Evolutionary conservation across 2,888 invertebrate species (phyloP), one percentile per base, ranked within the genome.

Genomic region (Petrolisthes manimaculis): DNA sequence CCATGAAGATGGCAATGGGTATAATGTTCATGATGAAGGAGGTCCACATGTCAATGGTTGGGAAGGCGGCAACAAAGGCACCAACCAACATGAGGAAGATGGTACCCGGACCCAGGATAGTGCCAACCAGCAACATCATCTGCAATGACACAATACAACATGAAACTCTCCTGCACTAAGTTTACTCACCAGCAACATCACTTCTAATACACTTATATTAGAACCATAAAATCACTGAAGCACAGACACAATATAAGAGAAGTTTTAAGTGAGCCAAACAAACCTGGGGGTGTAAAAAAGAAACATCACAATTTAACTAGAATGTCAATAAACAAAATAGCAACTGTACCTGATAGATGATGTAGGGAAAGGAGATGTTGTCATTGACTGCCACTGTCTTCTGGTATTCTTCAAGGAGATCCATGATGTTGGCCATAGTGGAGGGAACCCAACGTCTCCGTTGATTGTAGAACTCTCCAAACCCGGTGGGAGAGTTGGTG

Each of bases 81-180:
- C 99, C 99, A 93, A 99, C 98, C 95, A 99, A 97, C 97, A 99
- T 98, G 94, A 98, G 97, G 93, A 98, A 98, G 94, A 98, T 98
- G 91, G 98, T 98, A 90, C 98, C 99, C 4, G 99, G 99, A 67
- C 99, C 99, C 91, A 99, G 94, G 92, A 99, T 97, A 0, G 99
- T 99, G 92, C 99, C 98, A 91, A 97, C 96, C 96, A 97, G 96
- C 94, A 98, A 95, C 95, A 96, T 95, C 94, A 96, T 96, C 95
- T 96, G 94, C 69, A 93, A 93, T 37, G 37, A 37, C 37, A 37
- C 37, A 0, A 37, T 37, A 37, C 37, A 37, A 37, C 37, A 37
- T 37, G 37, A 37, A 37, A 37, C 2, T 37, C 37, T 37, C 37
- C 37, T 37, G 37, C 37, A 37, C 37, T 37, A 37, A 37, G 37